A percentile compares a stretch with the other conserved stretches of the same genome.
Conservation (phyloP, 2,797 vertebrate genomes). For the Nasua narica region DNA sequence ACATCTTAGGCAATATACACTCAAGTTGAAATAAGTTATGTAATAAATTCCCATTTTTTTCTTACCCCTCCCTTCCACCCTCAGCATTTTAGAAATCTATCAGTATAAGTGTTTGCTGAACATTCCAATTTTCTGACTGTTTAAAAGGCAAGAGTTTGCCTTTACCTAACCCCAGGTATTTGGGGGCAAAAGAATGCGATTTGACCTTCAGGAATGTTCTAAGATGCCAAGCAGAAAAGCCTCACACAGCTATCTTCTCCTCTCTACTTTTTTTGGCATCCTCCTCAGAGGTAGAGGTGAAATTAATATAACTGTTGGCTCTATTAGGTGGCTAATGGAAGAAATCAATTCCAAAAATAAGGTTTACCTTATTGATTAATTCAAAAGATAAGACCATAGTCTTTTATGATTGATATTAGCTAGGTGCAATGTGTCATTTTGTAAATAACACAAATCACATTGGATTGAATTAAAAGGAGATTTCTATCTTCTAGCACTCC, state of each 20-base stretch:
- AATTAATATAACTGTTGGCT: neutral
- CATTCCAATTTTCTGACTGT: neutral
- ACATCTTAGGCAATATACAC: neutral
- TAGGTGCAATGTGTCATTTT: neutral
- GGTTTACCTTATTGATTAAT: neutral
- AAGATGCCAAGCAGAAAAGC: neutral
- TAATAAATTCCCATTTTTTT: neutral
- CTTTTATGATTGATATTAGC: neutral
- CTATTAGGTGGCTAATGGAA: neutral
- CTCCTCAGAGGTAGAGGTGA: neutral
- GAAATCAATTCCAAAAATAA: conserved; percentile 32
- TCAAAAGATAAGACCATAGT: neutral
- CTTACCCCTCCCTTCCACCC: neutral
- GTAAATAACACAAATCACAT: neutral
- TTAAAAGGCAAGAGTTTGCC: neutral
- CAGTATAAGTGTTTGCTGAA: accelerated
- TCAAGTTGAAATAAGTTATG: neutral
- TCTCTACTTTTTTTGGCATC: neutral
- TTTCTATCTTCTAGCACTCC: neutral
- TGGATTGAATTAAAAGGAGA: neutral
- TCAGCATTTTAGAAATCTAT: neutral
- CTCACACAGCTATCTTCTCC: neutral
- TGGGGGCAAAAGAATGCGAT: neutral
- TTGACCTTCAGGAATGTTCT: conserved; percentile 11
- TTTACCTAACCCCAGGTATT: neutral